A percentile compares a stretch with the other conserved stretches of the same genome.
Conservation (phyloP, 2,797 vertebrate species). For the Aldrovandia affinis region DNA sequence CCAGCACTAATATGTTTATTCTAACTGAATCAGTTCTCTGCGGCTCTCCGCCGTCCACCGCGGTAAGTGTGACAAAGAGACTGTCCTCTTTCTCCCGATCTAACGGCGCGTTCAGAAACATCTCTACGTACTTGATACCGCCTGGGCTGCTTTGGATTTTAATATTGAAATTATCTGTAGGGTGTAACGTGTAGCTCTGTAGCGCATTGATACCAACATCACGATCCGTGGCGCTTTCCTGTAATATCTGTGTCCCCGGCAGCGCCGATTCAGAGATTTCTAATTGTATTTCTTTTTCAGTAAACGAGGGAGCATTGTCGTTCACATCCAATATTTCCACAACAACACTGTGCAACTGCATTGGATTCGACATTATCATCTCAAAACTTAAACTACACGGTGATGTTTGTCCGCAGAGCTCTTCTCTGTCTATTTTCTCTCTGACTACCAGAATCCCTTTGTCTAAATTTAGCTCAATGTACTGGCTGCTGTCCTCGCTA, state of each 20-base stretch:
- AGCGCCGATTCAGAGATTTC: slow-evolving; percentile 63
- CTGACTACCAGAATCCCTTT: slow-evolving; percentile 55
- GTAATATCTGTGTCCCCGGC: slow-evolving; percentile 57
- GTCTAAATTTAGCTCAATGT: slow-evolving; percentile 56
- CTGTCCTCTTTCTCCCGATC: slow-evolving; percentile 65
- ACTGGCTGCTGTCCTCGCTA: slow-evolving; percentile 45
- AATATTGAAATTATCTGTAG: slow-evolving; percentile 59
- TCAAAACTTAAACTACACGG: slow-evolving; percentile 69
- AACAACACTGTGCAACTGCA: slow-evolving; percentile 68
- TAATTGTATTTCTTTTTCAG: slow-evolving; percentile 58
- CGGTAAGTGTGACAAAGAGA: slow-evolving; percentile 58
- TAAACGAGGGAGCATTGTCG: slow-evolving; percentile 72
- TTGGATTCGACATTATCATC: slow-evolving; percentile 70
- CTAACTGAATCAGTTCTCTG: slow-evolving; percentile 63
- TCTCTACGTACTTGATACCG: slow-evolving; percentile 59
- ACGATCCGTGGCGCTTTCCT: slow-evolving; percentile 68
- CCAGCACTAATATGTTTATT: slow-evolving; percentile 64
- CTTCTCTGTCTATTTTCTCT: slow-evolving; percentile 61
- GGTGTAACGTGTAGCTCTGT: slow-evolving; percentile 56
- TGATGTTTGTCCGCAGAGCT: slow-evolving; percentile 52
- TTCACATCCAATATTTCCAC: slow-evolving; percentile 72
- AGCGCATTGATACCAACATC: slow-evolving; percentile 69
- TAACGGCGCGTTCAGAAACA: slow-evolving; percentile 65
- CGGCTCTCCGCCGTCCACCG: slow-evolving; percentile 66
- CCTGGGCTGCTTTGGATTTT: slow-evolving; percentile 44